Conservation (phyloP, 1,140 invertebrate species). For the Heliconius congener region DNA sequence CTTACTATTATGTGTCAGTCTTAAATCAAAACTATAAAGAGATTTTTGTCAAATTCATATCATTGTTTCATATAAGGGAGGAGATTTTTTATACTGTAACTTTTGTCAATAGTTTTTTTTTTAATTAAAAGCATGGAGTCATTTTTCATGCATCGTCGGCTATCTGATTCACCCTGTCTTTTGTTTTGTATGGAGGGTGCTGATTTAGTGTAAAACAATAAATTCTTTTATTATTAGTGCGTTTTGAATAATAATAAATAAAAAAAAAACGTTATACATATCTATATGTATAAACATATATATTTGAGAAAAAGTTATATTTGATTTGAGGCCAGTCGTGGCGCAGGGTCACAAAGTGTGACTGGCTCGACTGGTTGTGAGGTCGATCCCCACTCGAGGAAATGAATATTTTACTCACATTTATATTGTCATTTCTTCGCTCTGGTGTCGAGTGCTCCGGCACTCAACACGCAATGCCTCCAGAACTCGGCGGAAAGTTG, state of each 20-base stretch:
- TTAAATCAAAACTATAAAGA: slow-evolving; percentile 76
- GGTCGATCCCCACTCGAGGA: no score
- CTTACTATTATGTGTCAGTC: slow-evolving; percentile 61
- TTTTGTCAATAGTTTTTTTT: slow-evolving; percentile 72
- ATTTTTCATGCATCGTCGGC: slow-evolving; percentile 80
- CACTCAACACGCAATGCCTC: no score
- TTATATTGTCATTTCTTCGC: no score
- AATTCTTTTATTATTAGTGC: slow-evolving; percentile 12
- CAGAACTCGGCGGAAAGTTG: no score
- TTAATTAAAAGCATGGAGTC: slow-evolving; percentile 73
- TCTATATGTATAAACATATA: no score
- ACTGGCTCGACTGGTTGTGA: no score
- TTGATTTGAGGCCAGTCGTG: no score
- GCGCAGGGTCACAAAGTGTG: no score
- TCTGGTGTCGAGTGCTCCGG: no score
- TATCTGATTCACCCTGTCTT: slow-evolving; percentile 76
- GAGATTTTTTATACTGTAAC: slow-evolving; percentile 65
- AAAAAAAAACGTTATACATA: no score
- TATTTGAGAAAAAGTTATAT: no score
- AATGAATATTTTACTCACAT: no score
- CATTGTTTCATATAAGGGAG: slow-evolving; percentile 67
- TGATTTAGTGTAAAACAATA: slow-evolving; percentile 34
- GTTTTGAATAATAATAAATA: not conserved
- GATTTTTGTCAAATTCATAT: slow-evolving; percentile 68
- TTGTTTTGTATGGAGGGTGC: slow-evolving; percentile 54